Percentiles rank a stretch among this genome's conserved stretches.
These are phyloP conservation scores for Erynnis tages DNA, from an alignment of 2,888 invertebrate species.

Conservation along the genomic window DNA sequence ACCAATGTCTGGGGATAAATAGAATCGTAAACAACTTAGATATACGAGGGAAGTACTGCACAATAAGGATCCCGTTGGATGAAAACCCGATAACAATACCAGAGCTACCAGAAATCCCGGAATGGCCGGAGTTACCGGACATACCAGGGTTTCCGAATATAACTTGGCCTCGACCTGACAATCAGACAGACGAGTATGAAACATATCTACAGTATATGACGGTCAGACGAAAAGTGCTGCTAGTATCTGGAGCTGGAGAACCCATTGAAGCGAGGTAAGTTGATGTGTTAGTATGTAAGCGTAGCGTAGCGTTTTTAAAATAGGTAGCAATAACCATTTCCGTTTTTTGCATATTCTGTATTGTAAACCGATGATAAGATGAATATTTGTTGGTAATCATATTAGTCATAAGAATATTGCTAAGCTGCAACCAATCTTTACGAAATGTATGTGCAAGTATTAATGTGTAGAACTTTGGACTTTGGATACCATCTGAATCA, in stretches of 20 bases:
- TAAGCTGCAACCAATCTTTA: too few species aligned
- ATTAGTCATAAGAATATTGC: too few species aligned
- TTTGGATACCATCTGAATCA: too few species aligned
- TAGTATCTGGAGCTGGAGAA: conserved; percentile 11
- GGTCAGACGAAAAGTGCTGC: not conserved
- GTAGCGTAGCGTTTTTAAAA: too few species aligned
- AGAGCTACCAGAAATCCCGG: not conserved
- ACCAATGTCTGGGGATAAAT: conserved; percentile 12
- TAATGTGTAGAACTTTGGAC: too few species aligned
- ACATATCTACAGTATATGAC: not conserved
- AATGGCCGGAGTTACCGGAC: not conserved
- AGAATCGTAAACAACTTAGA: not conserved
- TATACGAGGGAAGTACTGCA: conserved; percentile 16
- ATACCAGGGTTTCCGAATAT: conserved; percentile 9
- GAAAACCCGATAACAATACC: conserved; percentile 1
- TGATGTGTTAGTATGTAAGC: too few species aligned
- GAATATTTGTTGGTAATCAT: too few species aligned
- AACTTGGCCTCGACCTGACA: conserved; percentile 12
- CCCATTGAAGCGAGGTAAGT: conserved; percentile 8
- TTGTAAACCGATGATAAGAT: too few species aligned
- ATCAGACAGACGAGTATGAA: not conserved
- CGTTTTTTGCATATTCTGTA: too few species aligned
- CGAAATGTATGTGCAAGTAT: too few species aligned
- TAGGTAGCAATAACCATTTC: too few species aligned
- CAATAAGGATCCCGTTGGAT: conserved; percentile 9